Conservation (phyloP, 2,113 vertebrate species). For the Vicugna pacos region DNA sequence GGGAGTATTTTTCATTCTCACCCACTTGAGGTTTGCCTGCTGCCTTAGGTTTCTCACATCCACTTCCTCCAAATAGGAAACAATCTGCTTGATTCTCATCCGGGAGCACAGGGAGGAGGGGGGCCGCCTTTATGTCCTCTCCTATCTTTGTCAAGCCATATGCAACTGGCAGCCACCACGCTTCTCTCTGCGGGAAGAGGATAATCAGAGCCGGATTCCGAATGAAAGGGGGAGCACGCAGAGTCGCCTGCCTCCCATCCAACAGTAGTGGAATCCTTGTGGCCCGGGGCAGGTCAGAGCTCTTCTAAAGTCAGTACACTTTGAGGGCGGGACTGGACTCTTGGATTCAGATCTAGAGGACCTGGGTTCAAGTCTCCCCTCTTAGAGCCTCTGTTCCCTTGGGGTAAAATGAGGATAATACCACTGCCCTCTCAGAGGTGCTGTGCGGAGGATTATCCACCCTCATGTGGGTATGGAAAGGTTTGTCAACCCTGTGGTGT, state of each 20-base stretch:
- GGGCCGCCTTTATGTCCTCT: conserved; percentile 70
- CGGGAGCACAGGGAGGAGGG: conserved; percentile 61
- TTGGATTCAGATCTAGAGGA: neutral
- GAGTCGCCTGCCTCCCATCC: conserved; percentile 58
- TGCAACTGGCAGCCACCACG: conserved; percentile 75
- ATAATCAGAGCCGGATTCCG: conserved; percentile 67
- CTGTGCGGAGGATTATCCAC: neutral
- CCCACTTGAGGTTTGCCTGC: conserved; percentile 55
- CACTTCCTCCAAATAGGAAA: conserved; percentile 73
- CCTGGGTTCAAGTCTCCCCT: neutral
- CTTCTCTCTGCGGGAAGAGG: conserved; percentile 75
- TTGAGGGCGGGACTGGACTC: neutral
- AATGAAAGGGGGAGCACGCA: conserved; percentile 47
- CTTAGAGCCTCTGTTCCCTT: neutral
- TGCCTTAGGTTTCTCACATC: conserved; percentile 77
- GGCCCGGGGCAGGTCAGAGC: neutral
- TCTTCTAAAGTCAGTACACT: neutral
- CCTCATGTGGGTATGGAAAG: neutral
- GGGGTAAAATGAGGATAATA: neutral
- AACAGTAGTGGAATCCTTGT: neutral
- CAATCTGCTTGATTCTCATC: conserved; percentile 74
- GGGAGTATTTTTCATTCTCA: conserved; percentile 60
- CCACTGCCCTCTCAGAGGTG: neutral
- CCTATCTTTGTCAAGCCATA: conserved; percentile 77
- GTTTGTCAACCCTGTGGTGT: neutral